Conservation (phyloP, 2,888 invertebrate genomes). For the Cylloceria caligata region DNA sequence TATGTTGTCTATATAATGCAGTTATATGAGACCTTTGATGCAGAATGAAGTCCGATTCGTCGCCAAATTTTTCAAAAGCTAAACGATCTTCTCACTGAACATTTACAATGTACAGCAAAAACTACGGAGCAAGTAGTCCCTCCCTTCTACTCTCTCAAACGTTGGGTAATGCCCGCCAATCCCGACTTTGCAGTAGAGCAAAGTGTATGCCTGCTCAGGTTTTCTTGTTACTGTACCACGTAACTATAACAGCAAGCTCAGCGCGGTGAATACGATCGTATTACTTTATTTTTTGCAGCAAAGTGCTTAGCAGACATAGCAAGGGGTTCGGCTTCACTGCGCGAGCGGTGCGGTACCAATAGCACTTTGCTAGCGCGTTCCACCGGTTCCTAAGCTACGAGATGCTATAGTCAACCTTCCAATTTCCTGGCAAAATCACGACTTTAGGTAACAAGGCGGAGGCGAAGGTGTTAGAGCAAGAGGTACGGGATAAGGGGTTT, state of each 20-base stretch:
- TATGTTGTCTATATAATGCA: neutral
- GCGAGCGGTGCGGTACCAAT: neutral
- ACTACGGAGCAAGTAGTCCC: neutral
- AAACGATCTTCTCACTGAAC: neutral
- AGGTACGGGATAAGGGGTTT: conserved; percentile 48
- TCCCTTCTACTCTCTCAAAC: too few relatives aligned
- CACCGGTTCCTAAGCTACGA: conserved; percentile 28
- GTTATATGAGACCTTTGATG: too few relatives aligned
- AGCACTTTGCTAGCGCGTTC: conserved; percentile 37
- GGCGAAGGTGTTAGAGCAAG: conserved; percentile 35
- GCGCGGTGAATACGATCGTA: neutral
- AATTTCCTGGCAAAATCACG: conserved; percentile 66
- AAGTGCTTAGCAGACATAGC: conserved; percentile 12
- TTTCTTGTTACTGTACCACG: neutral
- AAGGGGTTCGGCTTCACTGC: conserved; percentile 3
- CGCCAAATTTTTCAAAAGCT: neutral
- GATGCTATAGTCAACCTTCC: conserved; percentile 50
- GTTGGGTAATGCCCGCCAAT: neutral
- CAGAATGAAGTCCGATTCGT: too few relatives aligned
- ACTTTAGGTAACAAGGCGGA: conserved; percentile 37
- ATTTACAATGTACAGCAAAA: neutral
- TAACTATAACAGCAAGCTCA: neutral
- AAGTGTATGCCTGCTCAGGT: neutral
- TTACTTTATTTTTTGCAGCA: conserved; percentile 2
- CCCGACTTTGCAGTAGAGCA: neutral